phyloP scores from a whole-genome alignment of 1,140 invertebrate genomes.

The Potamilus streckersoni region DNA sequence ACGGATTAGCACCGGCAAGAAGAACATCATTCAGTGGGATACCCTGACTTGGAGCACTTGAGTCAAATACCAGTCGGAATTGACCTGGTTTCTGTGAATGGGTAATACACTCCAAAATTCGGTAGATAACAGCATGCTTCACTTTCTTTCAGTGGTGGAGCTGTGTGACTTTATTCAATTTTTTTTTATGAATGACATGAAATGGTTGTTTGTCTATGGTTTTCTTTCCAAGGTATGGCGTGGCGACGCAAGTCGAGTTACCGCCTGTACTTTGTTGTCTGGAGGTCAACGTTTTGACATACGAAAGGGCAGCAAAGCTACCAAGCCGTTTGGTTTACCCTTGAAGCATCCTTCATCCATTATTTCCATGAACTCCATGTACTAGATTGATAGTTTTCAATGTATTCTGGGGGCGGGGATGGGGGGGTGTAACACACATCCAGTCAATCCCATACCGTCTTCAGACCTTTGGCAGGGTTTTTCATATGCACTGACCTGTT shows the following conservation, averaged over 20 bases:
- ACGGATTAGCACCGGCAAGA: constrained; percentile 5
- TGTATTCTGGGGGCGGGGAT: too few relatives aligned
- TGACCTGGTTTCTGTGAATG: constrained; percentile 10
- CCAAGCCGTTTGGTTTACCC: background rate
- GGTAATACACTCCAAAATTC: constrained; percentile 4
- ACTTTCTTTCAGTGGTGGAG: too few relatives aligned
- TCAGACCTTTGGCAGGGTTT: too few relatives aligned
- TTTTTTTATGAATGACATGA: too few relatives aligned
- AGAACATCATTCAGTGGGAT: constrained; percentile 19
- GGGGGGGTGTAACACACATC: too few relatives aligned
- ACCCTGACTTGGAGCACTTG: background rate
- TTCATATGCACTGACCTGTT: too few relatives aligned
- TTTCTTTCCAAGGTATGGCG: background rate
- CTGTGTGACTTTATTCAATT: too few relatives aligned
- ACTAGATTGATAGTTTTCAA: background rate
- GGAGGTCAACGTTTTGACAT: background rate
- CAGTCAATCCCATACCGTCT: too few relatives aligned
- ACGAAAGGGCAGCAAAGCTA: constrained; percentile 3
- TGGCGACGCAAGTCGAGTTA: background rate
- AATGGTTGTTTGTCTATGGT: too few relatives aligned
- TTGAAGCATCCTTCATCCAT: background rate
- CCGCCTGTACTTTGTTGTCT: constrained; percentile 10
- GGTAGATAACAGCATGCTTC: too few relatives aligned
- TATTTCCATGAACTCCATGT: background rate
- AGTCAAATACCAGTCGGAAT: constrained; percentile 6